phyloP scores from a whole-genome alignment of 2,888 invertebrate genomes.

The Aproaerema taeniolella region DNA sequence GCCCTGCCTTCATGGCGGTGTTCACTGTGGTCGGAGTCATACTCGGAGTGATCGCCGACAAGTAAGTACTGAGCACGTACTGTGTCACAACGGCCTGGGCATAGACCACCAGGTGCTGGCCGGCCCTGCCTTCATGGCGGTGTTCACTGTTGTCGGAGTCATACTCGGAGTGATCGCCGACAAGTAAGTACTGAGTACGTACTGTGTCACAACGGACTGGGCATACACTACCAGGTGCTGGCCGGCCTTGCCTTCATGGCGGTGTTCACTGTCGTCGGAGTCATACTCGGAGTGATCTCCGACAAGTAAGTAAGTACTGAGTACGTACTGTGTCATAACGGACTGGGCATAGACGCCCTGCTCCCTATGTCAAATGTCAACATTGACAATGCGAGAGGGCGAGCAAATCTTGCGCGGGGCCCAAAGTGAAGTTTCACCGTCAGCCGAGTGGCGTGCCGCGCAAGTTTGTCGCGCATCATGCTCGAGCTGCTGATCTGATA shows the following conservation, averaged over 20 bases:
- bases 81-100: constrained; percentile 94
- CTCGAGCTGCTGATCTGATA: too few species aligned
- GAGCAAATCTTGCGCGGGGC: too few species aligned
- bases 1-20: constrained; percentile 94
- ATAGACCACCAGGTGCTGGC: constrained; percentile 94
- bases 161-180: constrained; percentile 90
- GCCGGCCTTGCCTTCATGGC: constrained; percentile 96
- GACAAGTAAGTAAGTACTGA: constrained; percentile 79
- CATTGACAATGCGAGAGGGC: too few species aligned
- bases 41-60: constrained; percentile 90
- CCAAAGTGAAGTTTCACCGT: too few species aligned
- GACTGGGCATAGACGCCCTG: constrained; percentile 94
- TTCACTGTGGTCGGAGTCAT: constrained; percentile 93
- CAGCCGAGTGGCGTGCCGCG: too few species aligned
- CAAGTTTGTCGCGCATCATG: too few species aligned
- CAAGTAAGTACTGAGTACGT: too few species aligned
- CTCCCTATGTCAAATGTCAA: too few species aligned
- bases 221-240: constrained; percentile 93
- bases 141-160: constrained; percentile 93
- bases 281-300: constrained; percentile 89
- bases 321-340: too few species aligned
- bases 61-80: too few species aligned
- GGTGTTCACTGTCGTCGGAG: constrained; percentile 92
- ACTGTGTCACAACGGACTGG: constrained; percentile 95
- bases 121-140: constrained; percentile 94